A percentile compares a stretch with the other conserved stretches of the same genome.
phyloP scores from a whole-genome alignment of 2,113 vertebrate genomes.

The Sapayoa aenigma region DNA sequence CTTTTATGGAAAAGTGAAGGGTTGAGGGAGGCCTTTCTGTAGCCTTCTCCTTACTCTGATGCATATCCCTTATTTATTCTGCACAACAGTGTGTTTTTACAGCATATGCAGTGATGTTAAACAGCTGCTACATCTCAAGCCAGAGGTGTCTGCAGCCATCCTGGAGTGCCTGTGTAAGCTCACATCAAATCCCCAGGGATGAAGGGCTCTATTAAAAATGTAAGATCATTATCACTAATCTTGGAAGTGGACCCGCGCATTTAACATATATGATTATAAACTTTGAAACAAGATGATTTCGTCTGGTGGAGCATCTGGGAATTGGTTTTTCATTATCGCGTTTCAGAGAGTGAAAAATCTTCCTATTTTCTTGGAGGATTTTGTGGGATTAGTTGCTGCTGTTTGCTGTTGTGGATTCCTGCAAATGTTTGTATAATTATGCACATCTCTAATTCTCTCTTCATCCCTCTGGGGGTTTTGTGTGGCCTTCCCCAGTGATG shows the following conservation, averaged over 20 bases:
- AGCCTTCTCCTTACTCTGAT: neutral
- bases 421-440: neutral
- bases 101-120: neutral
- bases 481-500: neutral
- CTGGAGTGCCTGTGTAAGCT: neutral
- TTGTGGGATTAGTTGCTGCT: slow-evolving; percentile 44
- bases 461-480: neutral
- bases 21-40: neutral
- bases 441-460: neutral
- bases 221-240: slow-evolving; percentile 34
- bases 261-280: slow-evolving; percentile 55
- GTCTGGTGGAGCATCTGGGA: slow-evolving; percentile 40
- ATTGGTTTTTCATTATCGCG: slow-evolving; percentile 16
- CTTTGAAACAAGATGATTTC: slow-evolving; percentile 29
- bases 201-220: slow-evolving; percentile 22
- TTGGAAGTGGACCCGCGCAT: neutral
- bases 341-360: slow-evolving; percentile 39
- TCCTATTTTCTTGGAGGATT: neutral
- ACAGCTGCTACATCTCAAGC: neutral
- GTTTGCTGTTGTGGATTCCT: neutral
- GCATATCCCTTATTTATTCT: neutral
- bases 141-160: neutral
- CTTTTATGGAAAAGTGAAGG: neutral
- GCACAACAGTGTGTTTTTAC: neutral
- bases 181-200: rapidly evolving